Conservation (phyloP, 1,140 invertebrate species). For the Cheumatopsyche charites region DNA sequence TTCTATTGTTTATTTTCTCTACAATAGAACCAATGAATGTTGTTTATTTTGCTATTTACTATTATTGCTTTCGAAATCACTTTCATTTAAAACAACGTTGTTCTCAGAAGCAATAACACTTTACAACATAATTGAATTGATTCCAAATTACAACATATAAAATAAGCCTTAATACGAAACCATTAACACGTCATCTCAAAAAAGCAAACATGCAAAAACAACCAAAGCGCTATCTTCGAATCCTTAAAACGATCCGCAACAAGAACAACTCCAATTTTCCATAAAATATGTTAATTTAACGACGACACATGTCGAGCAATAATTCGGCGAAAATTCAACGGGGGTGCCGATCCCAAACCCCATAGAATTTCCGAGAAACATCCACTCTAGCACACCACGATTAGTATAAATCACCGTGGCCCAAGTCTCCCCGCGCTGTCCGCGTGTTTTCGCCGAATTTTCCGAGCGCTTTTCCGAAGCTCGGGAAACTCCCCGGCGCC, state of each 20-base stretch:
- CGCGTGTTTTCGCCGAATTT: constrained; percentile 26
- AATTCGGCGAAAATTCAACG: constrained; percentile 16
- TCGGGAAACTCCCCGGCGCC: constrained; percentile 16
- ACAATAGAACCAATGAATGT: too few species aligned
- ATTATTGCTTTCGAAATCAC: too few species aligned
- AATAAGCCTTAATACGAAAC: too few species aligned
- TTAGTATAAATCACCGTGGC: constrained; percentile 32
- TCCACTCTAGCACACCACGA: neutral
- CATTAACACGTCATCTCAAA: too few species aligned
- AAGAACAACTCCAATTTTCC: constrained; percentile 10
- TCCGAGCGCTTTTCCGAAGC: constrained; percentile 18
- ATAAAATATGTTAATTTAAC: constrained; percentile 28
- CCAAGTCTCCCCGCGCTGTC: neutral
- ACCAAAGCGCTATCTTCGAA: too few species aligned
- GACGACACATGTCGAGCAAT: constrained; percentile 19
- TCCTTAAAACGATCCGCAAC: constrained; percentile 1
- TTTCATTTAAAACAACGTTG: too few species aligned
- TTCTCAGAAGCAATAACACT: too few species aligned
- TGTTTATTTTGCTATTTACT: too few species aligned
- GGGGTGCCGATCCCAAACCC: constrained; percentile 1
- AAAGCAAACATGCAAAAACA: too few species aligned
- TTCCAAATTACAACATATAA: too few species aligned
- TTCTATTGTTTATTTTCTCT: too few species aligned
- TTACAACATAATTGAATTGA: too few species aligned
- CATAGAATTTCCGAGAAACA: neutral